These are phyloP conservation scores for Amphilophus citrinellus DNA, from an alignment of 2,113 vertebrate species.

Conservation along the genomic window DNA sequence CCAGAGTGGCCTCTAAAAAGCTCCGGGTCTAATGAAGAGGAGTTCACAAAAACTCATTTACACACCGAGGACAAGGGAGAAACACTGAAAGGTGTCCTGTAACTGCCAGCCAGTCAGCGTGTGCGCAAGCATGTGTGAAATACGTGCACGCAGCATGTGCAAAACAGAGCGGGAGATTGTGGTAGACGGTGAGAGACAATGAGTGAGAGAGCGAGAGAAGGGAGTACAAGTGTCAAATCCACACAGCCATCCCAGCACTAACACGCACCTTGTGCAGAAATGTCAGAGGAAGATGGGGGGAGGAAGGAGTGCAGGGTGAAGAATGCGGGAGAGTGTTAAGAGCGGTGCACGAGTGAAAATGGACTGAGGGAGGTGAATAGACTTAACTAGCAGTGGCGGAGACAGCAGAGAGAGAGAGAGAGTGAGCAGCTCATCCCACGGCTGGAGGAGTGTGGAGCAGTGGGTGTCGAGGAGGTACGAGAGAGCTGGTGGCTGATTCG, in stretches of 20 bases:
- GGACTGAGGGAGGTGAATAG: constrained; percentile 17
- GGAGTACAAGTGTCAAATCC: constrained; percentile 29
- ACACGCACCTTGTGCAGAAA: constrained; percentile 35
- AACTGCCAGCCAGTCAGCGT: constrained; percentile 36
- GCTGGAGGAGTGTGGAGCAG: constrained; percentile 29
- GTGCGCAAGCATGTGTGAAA: constrained; percentile 38
- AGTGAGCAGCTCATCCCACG: constrained; percentile 20
- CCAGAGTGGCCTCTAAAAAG: constrained; percentile 1
- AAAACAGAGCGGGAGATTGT: constrained; percentile 12
- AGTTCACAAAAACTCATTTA: constrained; percentile 41
- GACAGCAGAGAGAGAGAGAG: constrained; percentile 11
- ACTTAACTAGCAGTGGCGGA: constrained; percentile 7
- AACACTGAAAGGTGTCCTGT: constrained; percentile 34
- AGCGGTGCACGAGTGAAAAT: not conserved
- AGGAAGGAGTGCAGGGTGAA: constrained; percentile 8
- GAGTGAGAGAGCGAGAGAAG: constrained; percentile 7
- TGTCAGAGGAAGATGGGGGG: constrained; percentile 25
- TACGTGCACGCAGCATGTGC: constrained; percentile 25
- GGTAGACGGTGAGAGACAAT: constrained; percentile 22
- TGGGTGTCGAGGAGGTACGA: constrained; percentile 16
- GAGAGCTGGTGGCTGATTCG: not conserved
- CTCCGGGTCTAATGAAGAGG: constrained; percentile 24
- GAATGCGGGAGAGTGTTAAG: constrained; percentile 28
- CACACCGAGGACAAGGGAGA: not conserved
- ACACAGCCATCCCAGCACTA: constrained; percentile 11